Conservation (phyloP, 2,113 vertebrate species). For the Tragelaphus imberbis region DNA sequence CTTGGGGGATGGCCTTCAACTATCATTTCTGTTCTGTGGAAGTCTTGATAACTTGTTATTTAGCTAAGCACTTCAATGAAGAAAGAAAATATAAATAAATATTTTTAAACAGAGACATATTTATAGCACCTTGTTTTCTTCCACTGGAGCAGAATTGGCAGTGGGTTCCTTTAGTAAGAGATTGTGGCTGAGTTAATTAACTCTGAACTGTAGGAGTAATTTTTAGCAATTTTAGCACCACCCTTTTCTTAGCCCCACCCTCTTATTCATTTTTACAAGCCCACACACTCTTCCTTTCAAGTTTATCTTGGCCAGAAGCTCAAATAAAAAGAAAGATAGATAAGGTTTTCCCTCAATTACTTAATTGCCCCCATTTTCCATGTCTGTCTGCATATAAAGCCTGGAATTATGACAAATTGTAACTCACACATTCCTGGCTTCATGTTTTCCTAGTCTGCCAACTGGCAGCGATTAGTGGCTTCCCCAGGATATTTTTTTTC, state of each 20-base stretch:
- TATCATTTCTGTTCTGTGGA: not conserved
- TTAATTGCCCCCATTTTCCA: not conserved
- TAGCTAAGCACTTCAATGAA: not conserved
- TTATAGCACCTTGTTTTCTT: conserved; percentile 51
- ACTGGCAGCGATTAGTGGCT: not conserved
- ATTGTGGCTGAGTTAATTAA: conserved; percentile 36
- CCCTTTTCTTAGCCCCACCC: conserved; percentile 25
- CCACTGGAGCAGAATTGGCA: not conserved
- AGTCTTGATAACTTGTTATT: not conserved
- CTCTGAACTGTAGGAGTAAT: not conserved
- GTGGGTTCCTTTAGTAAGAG: not conserved
- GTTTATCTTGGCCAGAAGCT: not conserved
- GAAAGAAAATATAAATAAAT: not conserved
- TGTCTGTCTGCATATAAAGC: not conserved
- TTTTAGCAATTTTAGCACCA: not conserved
- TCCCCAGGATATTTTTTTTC: not conserved
- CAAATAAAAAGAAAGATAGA: not conserved
- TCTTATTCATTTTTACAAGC: not conserved
- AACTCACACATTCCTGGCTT: not conserved
- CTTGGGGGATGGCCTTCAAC: not conserved
- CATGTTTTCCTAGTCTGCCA: not conserved
- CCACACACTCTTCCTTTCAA: not conserved
- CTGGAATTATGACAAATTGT: conserved; percentile 23
- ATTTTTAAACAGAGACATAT: conserved; percentile 11
- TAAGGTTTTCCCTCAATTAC: not conserved